Base-by-base conservation (phyloP, 2,113 vertebrate genomes). In the Candoia aspera region DNA sequence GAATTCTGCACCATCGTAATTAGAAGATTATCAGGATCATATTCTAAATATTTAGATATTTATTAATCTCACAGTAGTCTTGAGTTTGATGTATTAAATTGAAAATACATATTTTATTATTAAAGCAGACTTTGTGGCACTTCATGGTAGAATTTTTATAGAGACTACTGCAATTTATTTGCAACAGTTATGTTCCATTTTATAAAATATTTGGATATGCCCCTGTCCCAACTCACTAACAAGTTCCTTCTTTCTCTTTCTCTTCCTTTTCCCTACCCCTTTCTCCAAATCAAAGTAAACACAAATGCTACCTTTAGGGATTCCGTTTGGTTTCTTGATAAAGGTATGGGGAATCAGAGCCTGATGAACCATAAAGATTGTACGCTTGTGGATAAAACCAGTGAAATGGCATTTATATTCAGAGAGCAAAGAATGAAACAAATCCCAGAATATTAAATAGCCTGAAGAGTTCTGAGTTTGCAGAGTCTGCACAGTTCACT, bases 371-470 rank as follows among this genome's bases (percentile, higher is more conserved):
- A 55, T 91, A 46, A 90, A 86, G 88, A 83, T n/a, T 90, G 53
- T n/a, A 24, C 2, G 29, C 15, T 58, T 92, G 58, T 15, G 49
- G 58, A 88, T 55, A 84, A 57, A 88, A 62, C 24, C 17, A 85
- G 58, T 33, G 46, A 88, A 84, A 91, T 84, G 84, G 46, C 60
- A 64, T 88, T 93, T 88, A 87, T 12, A 64, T 91, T 88, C 83
- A 59, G 26, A 60, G n/a, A 64, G 42, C 57, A 57, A 24, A 64
- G 59, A 64, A 55, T 6, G 11, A 84, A 90, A 57, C 53, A 46
- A 88, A 84, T 49, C 6, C 84, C 23, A 88, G 92, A 91, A 57
- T 88, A 91, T 85, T 88, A 88, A 93, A 23, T 26, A 84, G 57
- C n/a, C 68, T 24, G n/a, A 84, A 86, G 26, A 29, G 42, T 73